Percentiles rank a stretch among this genome's conserved stretches.
phyloP scores from a whole-genome alignment of 2,888 invertebrate genomes.

The Lumbricus terrestris region DNA sequence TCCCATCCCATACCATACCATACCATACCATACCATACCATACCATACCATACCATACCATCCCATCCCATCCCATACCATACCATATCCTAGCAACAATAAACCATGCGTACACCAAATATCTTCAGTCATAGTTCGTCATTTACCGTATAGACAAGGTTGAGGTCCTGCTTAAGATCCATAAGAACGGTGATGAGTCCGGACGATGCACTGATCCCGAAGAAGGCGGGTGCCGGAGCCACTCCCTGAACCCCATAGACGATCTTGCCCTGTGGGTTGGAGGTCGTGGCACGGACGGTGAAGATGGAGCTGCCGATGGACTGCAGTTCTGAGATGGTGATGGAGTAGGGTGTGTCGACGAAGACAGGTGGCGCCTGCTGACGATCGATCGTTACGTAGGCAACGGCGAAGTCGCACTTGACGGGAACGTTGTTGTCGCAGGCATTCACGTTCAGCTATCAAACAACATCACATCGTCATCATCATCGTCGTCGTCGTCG shows the following conservation, averaged over 20 bases:
- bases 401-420: conserved; percentile 39
- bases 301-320: conserved; percentile 34
- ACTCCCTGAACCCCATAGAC: conserved; percentile 37
- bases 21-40: no score
- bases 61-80: no score
- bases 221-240: conserved; percentile 43
- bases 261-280: conserved; percentile 34
- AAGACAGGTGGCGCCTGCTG: conserved; percentile 37
- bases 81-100: no score
- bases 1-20: no score
- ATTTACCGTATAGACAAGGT: conserved; percentile 5
- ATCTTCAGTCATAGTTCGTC: not conserved
- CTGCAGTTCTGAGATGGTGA: conserved; percentile 43
- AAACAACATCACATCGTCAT: conserved; percentile 8
- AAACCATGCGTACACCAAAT: no score
- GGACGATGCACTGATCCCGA: conserved; percentile 41
- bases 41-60: no score
- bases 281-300: conserved; percentile 33
- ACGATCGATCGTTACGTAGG: conserved; percentile 33
- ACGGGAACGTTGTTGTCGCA: conserved; percentile 39
- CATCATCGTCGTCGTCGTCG: not conserved
- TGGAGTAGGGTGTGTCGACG: conserved; percentile 41
- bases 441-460: conserved; percentile 39
- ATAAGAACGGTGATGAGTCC: conserved; percentile 44
- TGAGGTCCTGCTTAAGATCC: conserved; percentile 41